phyloP scores from a whole-genome alignment of 2,113 vertebrate genomes.

The Tautogolabrus adspersus region DNA sequence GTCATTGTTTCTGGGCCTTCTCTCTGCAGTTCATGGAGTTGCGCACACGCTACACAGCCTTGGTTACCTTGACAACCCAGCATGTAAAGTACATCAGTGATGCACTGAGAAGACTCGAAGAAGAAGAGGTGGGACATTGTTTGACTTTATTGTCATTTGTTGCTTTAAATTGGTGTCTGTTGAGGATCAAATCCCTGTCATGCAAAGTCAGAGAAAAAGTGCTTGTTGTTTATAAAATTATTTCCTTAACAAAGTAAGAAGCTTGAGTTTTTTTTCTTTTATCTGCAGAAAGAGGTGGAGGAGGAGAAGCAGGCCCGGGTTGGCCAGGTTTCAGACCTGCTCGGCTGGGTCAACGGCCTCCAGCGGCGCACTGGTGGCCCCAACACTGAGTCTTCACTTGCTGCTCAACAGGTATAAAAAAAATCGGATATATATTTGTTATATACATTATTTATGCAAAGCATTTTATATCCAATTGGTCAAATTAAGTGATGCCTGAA shows the following conservation, averaged over 20 bases:
- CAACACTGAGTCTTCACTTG: slow-evolving; percentile 89
- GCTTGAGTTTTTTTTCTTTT: background rate
- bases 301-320: slow-evolving; percentile 94
- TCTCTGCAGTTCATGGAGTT: slow-evolving; percentile 95
- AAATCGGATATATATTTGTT: background rate
- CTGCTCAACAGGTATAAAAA: slow-evolving; percentile 89
- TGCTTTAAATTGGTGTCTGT: background rate
- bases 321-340: slow-evolving; percentile 92
- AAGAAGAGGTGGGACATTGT: slow-evolving; percentile 89
- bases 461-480: too few species aligned
- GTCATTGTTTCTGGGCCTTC: background rate
- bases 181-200: background rate
- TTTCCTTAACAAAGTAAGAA: too few species aligned
- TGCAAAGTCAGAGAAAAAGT: background rate
- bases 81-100: slow-evolving; percentile 99
- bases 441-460: background rate
- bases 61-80: slow-evolving; percentile 96
- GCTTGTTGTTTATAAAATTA: background rate
- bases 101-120: slow-evolving; percentile 91
- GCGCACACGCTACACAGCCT: slow-evolving; percentile 94
- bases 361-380: slow-evolving; percentile 78
- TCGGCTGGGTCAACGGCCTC: slow-evolving; percentile 90
- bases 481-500: too few species aligned
- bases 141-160: background rate
- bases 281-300: slow-evolving; percentile 93